Evolutionary conservation across 2,113 vertebrate species (phyloP).

Genomic region (Amia ocellicauda): DNA sequence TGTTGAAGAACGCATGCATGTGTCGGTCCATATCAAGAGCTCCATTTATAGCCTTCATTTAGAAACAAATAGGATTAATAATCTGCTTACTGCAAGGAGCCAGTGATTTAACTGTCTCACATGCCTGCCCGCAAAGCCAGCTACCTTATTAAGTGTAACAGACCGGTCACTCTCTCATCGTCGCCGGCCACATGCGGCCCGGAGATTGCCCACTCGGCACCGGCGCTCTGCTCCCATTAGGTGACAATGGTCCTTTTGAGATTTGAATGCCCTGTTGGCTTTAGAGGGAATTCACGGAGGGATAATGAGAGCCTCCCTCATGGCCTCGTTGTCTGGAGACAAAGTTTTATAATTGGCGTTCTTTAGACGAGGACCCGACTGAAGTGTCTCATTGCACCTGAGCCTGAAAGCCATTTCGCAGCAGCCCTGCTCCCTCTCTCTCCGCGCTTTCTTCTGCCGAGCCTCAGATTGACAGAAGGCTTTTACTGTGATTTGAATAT

Average conservation of each 20-base stretch:
- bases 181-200: background rate
- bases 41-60: conserved; percentile 14
- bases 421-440: background rate
- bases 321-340: no score
- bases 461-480: background rate
- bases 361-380: conserved; percentile 26
- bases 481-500: conserved; percentile 16
- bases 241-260: conserved; percentile 1
- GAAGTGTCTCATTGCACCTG: conserved; percentile 33
- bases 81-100: conserved; percentile 7
- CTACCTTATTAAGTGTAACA: background rate
- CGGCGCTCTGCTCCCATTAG: background rate
- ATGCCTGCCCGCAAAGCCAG: background rate
- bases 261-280: conserved; percentile 12
- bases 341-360: background rate
- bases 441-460: background rate
- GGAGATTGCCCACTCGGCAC: background rate
- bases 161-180: background rate
- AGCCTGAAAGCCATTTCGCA: conserved; percentile 30
- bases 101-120: background rate
- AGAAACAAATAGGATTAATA: conserved; percentile 20
- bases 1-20: no score
- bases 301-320: no score
- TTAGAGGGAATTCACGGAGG: background rate
- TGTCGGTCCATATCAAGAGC: no score